Base-by-base conservation (phyloP, 2,113 vertebrate species). In the Hypocryptadius cinnamomeus region DNA sequence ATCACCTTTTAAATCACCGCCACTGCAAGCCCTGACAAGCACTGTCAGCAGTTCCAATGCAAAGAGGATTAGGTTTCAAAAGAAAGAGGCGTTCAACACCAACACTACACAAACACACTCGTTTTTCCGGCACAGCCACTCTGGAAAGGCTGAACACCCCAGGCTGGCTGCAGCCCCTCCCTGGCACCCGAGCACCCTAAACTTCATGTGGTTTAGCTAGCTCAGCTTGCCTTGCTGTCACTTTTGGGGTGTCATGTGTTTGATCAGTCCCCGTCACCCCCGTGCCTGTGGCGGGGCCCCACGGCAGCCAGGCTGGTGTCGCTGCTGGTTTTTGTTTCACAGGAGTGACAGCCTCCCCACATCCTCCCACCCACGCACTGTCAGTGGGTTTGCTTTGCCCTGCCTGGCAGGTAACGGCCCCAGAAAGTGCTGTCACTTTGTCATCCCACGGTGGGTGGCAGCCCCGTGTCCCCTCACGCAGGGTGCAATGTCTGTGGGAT, bases 201-300 rank as follows among this genome's bases (percentile, higher is more conserved):
- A 7, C 20, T 22, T 53, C 3, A 0, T 4, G 79, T 0, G 1
- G 28, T 63, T 83, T 8, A 3, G 13, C 8, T 33, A 5, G 1
- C 53, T 39, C 64, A 65, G 60, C 39, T n/a, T n/a, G 64, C n/a
- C 42, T 45, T 12, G n/a, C 30, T 12, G 13, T 9, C 61, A 13
- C 51, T 85, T 79, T 53, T 59, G 70, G 85, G 78, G 39, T 59
- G 60, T 25, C 56, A 50, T 4, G 33, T 64, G n/a, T 66, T 80
- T 53, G 27, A 73, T 57, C 19, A 0, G 72, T 2, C 13, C 48
- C 63, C 57, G 12, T 54, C 76, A 25, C 11, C 27, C 27, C 27
- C 2, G 1, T 8, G 13, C 87, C 61, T 0, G 0, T 1, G 0
- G 35, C 30, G 11, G 64, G 79, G 71, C 66, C 95, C 45, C 51